Evolutionary conservation across 2,888 invertebrate species (phyloP).

Genomic region (Cryptus viduatorius): DNA sequence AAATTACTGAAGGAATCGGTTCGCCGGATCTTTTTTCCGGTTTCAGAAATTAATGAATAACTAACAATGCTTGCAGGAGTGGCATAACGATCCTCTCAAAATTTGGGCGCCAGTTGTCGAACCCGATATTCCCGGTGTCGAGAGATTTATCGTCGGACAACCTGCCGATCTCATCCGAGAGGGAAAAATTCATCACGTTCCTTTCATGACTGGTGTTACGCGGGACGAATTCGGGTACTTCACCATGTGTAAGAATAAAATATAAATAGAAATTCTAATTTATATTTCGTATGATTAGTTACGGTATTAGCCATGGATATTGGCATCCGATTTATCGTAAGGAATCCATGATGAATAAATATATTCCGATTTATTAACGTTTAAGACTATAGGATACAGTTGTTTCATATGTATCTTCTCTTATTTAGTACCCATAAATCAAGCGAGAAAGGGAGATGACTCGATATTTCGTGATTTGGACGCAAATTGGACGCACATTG

Average conservation of each 20-base stretch:
- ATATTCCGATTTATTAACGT: too few relatives aligned
- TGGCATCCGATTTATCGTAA: too few relatives aligned
- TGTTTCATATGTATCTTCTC: too few relatives aligned
- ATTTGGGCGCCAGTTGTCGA: constrained; percentile 89
- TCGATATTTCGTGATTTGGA: constrained; percentile 86
- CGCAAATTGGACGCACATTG: constrained; percentile 87
- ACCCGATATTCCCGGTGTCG: constrained; percentile 87
- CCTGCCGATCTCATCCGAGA: constrained; percentile 87
- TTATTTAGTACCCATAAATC: too few relatives aligned
- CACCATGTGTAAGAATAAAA: neutral
- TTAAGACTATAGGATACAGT: too few relatives aligned
- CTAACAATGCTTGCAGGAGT: constrained; percentile 84
- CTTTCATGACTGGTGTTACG: constrained; percentile 89
- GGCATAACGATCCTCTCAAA: constrained; percentile 86
- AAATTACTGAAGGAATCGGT: too few relatives aligned
- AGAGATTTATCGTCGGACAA: constrained; percentile 88
- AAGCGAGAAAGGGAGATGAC: constrained; percentile 78
- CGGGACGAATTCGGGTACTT: constrained; percentile 87
- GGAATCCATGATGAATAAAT: too few relatives aligned
- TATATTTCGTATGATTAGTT: too few relatives aligned
- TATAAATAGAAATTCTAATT: too few relatives aligned
- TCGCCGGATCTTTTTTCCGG: too few relatives aligned
- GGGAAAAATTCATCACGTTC: constrained; percentile 88
- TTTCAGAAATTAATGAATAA: neutral
- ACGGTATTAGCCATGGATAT: too few relatives aligned